Evolutionary conservation across 64 coral and sea anemone species (phyloP).

Genomic region (Astreopora myriophthalma): DNA sequence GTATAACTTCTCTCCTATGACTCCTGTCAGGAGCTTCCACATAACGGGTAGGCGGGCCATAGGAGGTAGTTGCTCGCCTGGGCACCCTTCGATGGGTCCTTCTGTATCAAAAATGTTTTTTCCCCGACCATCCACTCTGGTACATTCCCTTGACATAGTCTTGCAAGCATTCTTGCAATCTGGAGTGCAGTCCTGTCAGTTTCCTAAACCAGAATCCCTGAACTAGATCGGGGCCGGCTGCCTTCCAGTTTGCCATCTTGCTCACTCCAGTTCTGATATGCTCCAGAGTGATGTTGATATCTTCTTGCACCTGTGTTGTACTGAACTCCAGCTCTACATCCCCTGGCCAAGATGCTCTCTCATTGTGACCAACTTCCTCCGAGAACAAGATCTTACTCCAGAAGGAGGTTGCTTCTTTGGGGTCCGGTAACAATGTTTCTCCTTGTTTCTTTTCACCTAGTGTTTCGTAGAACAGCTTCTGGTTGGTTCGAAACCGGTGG

Average conservation of each 20-base stretch:
- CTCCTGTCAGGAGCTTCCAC: slow-evolving; percentile 50
- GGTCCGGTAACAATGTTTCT: slow-evolving; percentile 20
- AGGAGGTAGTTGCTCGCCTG: slow-evolving; percentile 53
- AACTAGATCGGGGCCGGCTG: slow-evolving; percentile 14
- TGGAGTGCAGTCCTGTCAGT: slow-evolving; percentile 19
- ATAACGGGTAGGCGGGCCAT: slow-evolving; percentile 32
- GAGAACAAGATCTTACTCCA: slow-evolving; percentile 44
- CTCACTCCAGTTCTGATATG: slow-evolving; percentile 32
- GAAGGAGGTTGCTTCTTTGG: slow-evolving; percentile 40
- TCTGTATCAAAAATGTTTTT: slow-evolving; percentile 51
- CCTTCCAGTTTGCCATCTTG: slow-evolving; percentile 11
- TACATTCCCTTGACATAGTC: slow-evolving; percentile 36
- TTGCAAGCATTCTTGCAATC: slow-evolving; percentile 23
- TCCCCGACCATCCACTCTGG: slow-evolving; percentile 38
- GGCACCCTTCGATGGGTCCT: slow-evolving; percentile 33
- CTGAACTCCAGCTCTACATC: slow-evolving; percentile 12
- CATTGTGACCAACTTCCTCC: slow-evolving; percentile 27
- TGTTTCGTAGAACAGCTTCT: slow-evolving; percentile 39
- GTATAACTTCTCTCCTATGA: no score
- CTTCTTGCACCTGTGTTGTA: slow-evolving; percentile 26
- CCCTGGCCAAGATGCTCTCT: slow-evolving; percentile 18
- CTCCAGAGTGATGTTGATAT: slow-evolving; percentile 29
- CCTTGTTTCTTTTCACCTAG: neutral
- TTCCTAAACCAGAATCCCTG: slow-evolving; percentile 61
- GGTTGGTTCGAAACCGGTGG: slow-evolving; percentile 20